Evolutionary conservation across 2,888 invertebrate species (phyloP).

Genomic region (Nemapogon koenigi): DNA sequence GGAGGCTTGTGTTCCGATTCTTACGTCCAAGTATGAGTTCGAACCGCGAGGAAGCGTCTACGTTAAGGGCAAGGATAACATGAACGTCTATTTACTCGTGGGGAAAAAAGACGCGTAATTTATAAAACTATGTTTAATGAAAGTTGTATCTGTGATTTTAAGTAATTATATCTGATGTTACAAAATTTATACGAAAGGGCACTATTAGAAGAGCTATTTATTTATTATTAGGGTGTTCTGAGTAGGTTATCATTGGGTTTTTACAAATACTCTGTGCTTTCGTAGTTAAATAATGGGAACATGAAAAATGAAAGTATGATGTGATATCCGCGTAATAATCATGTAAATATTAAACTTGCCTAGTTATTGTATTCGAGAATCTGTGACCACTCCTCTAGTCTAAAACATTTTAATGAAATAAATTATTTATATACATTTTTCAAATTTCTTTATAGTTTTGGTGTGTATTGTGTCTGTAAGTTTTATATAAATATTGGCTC

Average conservation of each 20-base stretch:
- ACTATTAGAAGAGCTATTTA: conserved; percentile 25
- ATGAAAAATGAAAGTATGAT: too few relatives aligned
- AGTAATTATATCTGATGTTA: conserved; percentile 6
- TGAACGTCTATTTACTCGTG: conserved; percentile 85
- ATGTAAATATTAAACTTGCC: conserved; percentile 32
- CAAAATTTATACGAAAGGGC: neutral
- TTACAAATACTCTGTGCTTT: conserved; percentile 5
- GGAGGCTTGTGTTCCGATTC: conserved; percentile 73
- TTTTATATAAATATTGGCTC: neutral
- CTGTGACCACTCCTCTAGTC: conserved; percentile 60
- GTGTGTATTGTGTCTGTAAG: conserved; percentile 1
- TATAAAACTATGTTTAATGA: conserved; percentile 24
- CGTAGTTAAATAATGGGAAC: too few relatives aligned
- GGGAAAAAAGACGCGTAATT: conserved; percentile 55
- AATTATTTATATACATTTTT: conserved; percentile 1
- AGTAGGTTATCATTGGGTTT: conserved; percentile 2
- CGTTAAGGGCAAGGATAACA: conserved; percentile 96
- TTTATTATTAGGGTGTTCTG: conserved; percentile 26
- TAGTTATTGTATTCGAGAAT: conserved; percentile 29
- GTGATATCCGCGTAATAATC: too few relatives aligned
- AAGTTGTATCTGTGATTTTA: conserved; percentile 60
- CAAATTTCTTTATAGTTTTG: conserved; percentile 1
- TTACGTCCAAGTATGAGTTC: conserved; percentile 81
- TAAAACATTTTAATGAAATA: conserved; percentile 21
- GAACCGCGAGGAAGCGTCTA: conserved; percentile 93